phyloP scores from a whole-genome alignment of 2,888 invertebrate species.

The Anaspis maculata region DNA sequence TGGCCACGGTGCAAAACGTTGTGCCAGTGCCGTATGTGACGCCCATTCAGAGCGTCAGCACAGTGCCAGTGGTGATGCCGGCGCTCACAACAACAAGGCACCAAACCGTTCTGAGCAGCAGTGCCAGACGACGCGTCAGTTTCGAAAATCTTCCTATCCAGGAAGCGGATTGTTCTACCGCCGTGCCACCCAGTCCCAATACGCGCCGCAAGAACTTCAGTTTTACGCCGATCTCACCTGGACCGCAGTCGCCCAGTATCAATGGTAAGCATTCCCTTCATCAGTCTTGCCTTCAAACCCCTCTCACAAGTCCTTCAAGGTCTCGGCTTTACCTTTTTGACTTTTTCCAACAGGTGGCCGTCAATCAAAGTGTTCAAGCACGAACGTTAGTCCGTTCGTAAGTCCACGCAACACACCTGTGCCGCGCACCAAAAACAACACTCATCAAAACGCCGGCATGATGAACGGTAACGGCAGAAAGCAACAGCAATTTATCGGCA shows the following conservation, averaged over 20 bases:
- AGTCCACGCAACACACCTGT: slow-evolving; percentile 67
- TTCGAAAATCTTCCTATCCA: slow-evolving; percentile 45
- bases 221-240: slow-evolving; percentile 80
- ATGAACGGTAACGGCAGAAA: too few species aligned
- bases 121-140: slow-evolving; percentile 47
- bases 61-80: slow-evolving; percentile 2
- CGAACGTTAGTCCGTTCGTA: slow-evolving; percentile 71
- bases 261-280: slow-evolving; percentile 44
- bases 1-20: slow-evolving; percentile 5
- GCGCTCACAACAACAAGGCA: slow-evolving; percentile 3
- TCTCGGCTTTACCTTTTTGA: too few species aligned
- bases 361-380: slow-evolving; percentile 57
- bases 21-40: neutral
- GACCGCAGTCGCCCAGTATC: slow-evolving; percentile 53
- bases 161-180: slow-evolving; percentile 19
- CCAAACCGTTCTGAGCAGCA: slow-evolving; percentile 5
- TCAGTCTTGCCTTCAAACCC: too few species aligned
- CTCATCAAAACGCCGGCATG: slow-evolving; percentile 45
- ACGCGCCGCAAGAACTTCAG: slow-evolving; percentile 72
- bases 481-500: too few species aligned
- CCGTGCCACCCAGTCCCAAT: slow-evolving; percentile 66
- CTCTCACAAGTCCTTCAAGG: too few species aligned
- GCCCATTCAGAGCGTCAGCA: too few species aligned
- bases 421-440: slow-evolving; percentile 54
- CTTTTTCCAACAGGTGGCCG: too few species aligned